Percentiles rank a stretch among this genome's conserved stretches.
phyloP scores from a whole-genome alignment of 2,888 invertebrate species.

The Euphydryas editha region DNA sequence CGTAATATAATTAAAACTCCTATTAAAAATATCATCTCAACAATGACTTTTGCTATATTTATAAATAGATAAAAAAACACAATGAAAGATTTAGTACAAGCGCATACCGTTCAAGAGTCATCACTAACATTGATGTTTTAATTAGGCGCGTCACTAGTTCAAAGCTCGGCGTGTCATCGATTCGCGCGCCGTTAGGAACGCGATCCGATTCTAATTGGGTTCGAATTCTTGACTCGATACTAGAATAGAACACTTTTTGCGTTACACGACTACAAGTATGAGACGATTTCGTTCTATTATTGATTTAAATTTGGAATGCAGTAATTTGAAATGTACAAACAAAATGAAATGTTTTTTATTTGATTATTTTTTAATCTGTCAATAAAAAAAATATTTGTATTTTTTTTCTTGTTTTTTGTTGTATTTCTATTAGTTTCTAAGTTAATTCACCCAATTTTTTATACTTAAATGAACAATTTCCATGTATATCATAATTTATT shows the following conservation, averaged over 20 bases:
- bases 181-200: slow-evolving; percentile 69
- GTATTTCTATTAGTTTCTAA: too few species aligned
- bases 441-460: too few species aligned
- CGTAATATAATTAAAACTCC: too few species aligned
- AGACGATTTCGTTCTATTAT: not conserved
- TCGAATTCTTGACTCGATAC: slow-evolving; percentile 57
- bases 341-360: not conserved
- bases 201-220: slow-evolving; percentile 70
- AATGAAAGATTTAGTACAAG: not conserved
- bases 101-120: not conserved
- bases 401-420: too few species aligned
- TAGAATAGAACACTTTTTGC: slow-evolving; percentile 49
- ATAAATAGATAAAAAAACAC: not conserved
- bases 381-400: too few species aligned
- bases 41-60: not conserved
- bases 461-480: too few species aligned
- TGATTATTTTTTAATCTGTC: too few species aligned
- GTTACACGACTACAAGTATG: slow-evolving; percentile 1
- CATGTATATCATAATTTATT: not conserved
- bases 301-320: not conserved
- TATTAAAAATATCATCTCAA: too few species aligned
- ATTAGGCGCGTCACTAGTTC: slow-evolving; percentile 53
- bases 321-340: not conserved
- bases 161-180: slow-evolving; percentile 55
- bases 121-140: slow-evolving; percentile 40